phyloP scores from a whole-genome alignment of 2,888 invertebrate genomes.

The Pheosia tremula region DNA sequence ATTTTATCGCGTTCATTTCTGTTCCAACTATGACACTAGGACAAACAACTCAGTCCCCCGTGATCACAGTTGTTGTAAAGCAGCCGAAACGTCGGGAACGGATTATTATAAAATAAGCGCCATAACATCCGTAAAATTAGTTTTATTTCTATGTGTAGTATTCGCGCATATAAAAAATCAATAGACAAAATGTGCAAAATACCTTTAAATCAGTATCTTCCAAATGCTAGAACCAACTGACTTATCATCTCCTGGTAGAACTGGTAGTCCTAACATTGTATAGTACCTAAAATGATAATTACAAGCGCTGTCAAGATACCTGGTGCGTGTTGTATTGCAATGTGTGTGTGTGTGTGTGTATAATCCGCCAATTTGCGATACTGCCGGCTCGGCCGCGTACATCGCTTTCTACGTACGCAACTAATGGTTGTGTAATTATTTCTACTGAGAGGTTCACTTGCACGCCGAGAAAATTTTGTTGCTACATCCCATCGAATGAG shows the following conservation, averaged over 20 bases:
- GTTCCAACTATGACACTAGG: no score
- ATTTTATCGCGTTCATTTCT: no score
- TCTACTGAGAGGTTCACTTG: not conserved
- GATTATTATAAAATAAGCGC: no score
- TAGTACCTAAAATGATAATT: constrained; percentile 30
- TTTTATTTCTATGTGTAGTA: no score
- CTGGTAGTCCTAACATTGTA: constrained; percentile 17
- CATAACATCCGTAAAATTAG: no score
- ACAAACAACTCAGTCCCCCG: no score
- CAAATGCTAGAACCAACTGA: not conserved
- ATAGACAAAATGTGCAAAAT: no score
- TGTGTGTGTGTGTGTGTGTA: constrained; percentile 26
- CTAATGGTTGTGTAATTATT: constrained; percentile 1
- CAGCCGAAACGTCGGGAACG: no score
- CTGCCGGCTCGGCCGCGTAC: constrained; percentile 11
- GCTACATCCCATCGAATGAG: no score
- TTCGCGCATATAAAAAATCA: no score
- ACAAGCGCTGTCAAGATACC: constrained; percentile 23
- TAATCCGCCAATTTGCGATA: constrained; percentile 42
- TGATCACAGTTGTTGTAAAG: no score
- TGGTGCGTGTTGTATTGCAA: constrained; percentile 29
- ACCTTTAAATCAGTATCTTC: no score
- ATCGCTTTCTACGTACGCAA: not conserved
- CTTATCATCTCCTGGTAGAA: constrained; percentile 15
- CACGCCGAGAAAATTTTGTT: not conserved